phyloP scores from a whole-genome alignment of 35 echinoderm and acorn worm species.

The Hemicentrotus pulcherrimus region DNA sequence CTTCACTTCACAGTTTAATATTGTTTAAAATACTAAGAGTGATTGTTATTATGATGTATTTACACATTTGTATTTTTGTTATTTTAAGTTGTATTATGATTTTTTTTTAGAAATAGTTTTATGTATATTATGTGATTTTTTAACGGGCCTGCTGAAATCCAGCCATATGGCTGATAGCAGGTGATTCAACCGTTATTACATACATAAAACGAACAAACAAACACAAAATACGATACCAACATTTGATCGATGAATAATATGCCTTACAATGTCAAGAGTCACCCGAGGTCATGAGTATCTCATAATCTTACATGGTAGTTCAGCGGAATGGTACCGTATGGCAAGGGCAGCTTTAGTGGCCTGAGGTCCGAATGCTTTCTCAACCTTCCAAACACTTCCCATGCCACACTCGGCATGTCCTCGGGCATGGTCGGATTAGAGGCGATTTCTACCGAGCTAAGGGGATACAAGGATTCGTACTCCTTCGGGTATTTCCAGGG shows the following conservation, averaged over 20 bases:
- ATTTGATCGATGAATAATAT: not conserved
- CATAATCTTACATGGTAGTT: slow-evolving; percentile 80
- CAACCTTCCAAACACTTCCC: slow-evolving; percentile 64
- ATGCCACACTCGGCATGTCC: slow-evolving; percentile 71
- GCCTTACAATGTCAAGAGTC: not conserved
- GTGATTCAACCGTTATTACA: not conserved
- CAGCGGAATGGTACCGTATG: slow-evolving; percentile 74
- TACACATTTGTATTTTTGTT: too few relatives aligned
- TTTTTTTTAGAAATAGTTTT: too few relatives aligned
- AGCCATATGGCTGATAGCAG: too few relatives aligned
- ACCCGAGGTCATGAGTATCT: not conserved
- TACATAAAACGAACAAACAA: not conserved
- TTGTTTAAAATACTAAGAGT: too few relatives aligned
- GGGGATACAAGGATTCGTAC: slow-evolving; percentile 63
- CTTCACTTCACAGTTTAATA: too few relatives aligned
- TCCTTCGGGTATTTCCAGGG: slow-evolving; percentile 79
- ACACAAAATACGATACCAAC: not conserved
- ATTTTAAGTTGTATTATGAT: too few relatives aligned
- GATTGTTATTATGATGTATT: too few relatives aligned
- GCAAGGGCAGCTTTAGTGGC: slow-evolving; percentile 79
- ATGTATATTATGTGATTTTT: too few relatives aligned
- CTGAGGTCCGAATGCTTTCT: slow-evolving; percentile 70
- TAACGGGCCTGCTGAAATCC: too few relatives aligned
- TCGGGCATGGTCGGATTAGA: slow-evolving; percentile 62
- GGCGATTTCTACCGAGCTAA: slow-evolving; percentile 59